Evolutionary conservation across 23 tunicate species (phyloP), one percentile per base, ranked within the genome.

Genomic region (Ciona savignyi): DNA sequence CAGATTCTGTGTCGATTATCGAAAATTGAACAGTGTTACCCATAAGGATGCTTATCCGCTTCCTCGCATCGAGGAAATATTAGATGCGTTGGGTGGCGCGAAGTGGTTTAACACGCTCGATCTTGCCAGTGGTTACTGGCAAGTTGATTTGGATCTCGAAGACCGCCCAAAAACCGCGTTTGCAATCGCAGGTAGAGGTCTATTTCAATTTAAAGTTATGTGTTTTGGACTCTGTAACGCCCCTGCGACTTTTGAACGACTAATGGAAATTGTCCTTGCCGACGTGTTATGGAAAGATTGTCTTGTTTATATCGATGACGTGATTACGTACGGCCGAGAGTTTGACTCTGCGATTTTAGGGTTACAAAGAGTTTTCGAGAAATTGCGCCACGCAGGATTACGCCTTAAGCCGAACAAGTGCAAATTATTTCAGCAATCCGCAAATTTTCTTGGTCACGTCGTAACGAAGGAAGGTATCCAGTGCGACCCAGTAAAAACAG

Each of bases 31-130:
- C n/a, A n/a, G n/a, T n/a, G n/a, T n/a, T n/a, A n/a, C n/a, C n/a
- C n/a, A n/a, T n/a, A n/a, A n/a, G n/a, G n/a, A n/a, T n/a, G n/a
- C n/a, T n/a, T n/a, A n/a, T n/a, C n/a, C n/a, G n/a, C n/a, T n/a
- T n/a, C 79, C 79, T 23, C 62, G 84, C 4, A 73, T 79, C 24
- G 84, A 79, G 22, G 84, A 73, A 23, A 60, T 30, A 2, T 30
- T 73, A 15, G 79, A 79, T 79, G 69, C 19, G 2, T 61, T 79
- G 31, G 66, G 62, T 9, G 79, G 84, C 1, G 66, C 71, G 27
- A 33, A 68, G 1, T 79, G 35, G 20, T 72, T 72, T 62, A 71
- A 68, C 33, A 60, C 69, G 23, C 32, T 79, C 3, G 70, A 79
- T 60, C 34, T 79, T 67, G 61, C 60, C 21, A 25, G 67, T 74